phyloP scores from a whole-genome alignment of 2,113 vertebrate species.

The Empidonax alnorum region DNA sequence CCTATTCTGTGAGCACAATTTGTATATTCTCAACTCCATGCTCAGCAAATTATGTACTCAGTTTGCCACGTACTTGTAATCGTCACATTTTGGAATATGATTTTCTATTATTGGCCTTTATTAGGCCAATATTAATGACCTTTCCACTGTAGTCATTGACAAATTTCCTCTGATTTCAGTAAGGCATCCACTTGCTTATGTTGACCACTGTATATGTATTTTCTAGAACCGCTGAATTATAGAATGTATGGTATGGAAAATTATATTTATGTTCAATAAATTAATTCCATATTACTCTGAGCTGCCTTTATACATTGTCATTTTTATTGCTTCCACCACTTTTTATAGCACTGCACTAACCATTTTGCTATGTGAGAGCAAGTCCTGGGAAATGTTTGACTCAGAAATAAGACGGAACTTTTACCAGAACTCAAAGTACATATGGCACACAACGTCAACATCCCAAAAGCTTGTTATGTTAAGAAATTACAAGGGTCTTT shows the following conservation, averaged over 20 bases:
- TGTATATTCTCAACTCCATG: not conserved
- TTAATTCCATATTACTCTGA: slow-evolving; percentile 33
- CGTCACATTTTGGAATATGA: not conserved
- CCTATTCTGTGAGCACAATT: not conserved
- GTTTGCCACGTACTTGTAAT: not conserved
- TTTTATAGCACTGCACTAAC: not conserved
- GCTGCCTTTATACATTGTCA: not conserved
- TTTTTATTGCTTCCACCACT: not conserved
- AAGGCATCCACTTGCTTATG: not conserved
- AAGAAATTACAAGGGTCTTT: not conserved
- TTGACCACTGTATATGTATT: not conserved
- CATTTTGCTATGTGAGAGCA: not conserved
- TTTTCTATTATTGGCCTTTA: not conserved
- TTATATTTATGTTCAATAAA: slow-evolving; percentile 6
- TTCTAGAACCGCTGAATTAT: slow-evolving; percentile 38
- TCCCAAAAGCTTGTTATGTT: not conserved
- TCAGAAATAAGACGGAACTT: not conserved
- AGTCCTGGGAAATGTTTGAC: slow-evolving; percentile 9
- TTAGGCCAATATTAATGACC: not conserved
- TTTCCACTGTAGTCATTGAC: not conserved
- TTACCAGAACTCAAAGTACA: not conserved
- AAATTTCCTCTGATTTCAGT: slow-evolving; percentile 15
- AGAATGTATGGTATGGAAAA: slow-evolving; percentile 20
- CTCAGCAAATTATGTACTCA: not conserved
- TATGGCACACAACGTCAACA: not conserved